phyloP scores from a whole-genome alignment of 2,113 vertebrate species.

The Girardinichthys multiradiatus region DNA sequence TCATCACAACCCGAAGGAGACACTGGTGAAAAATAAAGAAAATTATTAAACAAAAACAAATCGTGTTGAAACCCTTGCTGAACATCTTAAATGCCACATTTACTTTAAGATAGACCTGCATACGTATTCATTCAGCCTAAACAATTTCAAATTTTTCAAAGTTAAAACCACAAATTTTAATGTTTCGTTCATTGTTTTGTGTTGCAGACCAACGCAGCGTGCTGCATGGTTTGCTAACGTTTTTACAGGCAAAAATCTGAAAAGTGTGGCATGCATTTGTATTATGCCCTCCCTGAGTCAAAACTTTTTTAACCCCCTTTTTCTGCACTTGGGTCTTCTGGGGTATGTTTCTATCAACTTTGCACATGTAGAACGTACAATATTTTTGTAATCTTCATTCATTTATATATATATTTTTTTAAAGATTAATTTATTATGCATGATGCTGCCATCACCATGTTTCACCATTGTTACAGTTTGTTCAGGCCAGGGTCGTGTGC shows the following conservation, averaged over 20 bases:
- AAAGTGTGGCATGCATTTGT: not conserved
- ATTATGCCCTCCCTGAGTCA: not conserved
- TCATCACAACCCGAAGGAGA: not conserved
- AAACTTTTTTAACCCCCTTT: not conserved
- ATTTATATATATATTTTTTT: too few relatives aligned
- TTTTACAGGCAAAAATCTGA: too few relatives aligned
- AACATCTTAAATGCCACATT: not conserved
- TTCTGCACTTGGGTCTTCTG: not conserved
- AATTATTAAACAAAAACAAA: not conserved
- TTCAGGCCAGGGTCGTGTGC: too few relatives aligned
- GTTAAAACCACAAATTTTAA: too few relatives aligned
- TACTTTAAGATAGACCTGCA: not conserved
- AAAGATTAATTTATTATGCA: too few relatives aligned
- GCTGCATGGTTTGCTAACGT: too few relatives aligned
- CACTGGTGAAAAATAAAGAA: not conserved
- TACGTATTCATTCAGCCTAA: too few relatives aligned
- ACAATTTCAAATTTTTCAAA: too few relatives aligned
- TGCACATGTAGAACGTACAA: not conserved
- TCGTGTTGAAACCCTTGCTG: not conserved
- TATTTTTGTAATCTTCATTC: not conserved
- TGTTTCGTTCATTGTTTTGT: too few relatives aligned
- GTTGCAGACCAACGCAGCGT: too few relatives aligned
- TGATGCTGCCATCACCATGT: too few relatives aligned
- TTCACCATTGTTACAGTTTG: too few relatives aligned
- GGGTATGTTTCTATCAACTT: not conserved